Conservation (phyloP, 2,797 vertebrate species). For the Cottoperca gobio region DNA sequence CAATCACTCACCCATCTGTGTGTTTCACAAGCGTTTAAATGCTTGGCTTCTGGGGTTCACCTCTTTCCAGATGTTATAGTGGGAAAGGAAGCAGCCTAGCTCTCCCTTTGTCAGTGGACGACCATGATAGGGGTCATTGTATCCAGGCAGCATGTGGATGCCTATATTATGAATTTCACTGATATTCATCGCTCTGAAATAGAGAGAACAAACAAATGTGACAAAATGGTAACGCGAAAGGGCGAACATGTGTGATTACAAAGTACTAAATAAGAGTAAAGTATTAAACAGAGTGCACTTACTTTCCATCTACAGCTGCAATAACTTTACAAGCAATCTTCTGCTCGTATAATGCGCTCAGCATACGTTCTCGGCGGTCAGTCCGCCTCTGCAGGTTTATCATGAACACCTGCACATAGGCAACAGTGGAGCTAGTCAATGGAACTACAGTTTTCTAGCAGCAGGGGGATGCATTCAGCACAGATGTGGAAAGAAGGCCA, state of each 20-base stretch:
- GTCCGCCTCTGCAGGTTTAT: conserved; percentile 89
- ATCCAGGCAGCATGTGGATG: conserved; percentile 93
- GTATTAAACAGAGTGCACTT: conserved; percentile 63
- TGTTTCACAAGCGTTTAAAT: neutral
- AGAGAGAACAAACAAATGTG: neutral
- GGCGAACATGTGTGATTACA: neutral
- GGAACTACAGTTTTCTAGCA: conserved; percentile 29
- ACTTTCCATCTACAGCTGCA: conserved; percentile 93
- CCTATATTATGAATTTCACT: conserved; percentile 88
- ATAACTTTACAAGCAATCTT: conserved; percentile 86
- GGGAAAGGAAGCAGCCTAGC: conserved; percentile 95
- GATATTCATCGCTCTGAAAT: conserved; percentile 89
- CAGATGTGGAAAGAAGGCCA: conserved; percentile 45
- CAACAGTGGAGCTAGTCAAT: neutral
- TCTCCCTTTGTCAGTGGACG: conserved; percentile 94
- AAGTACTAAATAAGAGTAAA: neutral
- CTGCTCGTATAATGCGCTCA: conserved; percentile 84
- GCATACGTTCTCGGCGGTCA: conserved; percentile 90
- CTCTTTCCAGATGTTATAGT: conserved; percentile 94
- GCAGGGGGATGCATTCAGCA: conserved; percentile 46
- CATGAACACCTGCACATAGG: conserved; percentile 88
- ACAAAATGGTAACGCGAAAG: neutral
- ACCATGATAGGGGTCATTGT: conserved; percentile 93
- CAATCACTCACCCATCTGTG: neutral
- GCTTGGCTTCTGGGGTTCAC: conserved; percentile 66